A percentile compares a stretch with the other conserved stretches of the same genome.
Conservation (phyloP, 2,113 vertebrate genomes). For the Paramisgurnus dabryanus region DNA sequence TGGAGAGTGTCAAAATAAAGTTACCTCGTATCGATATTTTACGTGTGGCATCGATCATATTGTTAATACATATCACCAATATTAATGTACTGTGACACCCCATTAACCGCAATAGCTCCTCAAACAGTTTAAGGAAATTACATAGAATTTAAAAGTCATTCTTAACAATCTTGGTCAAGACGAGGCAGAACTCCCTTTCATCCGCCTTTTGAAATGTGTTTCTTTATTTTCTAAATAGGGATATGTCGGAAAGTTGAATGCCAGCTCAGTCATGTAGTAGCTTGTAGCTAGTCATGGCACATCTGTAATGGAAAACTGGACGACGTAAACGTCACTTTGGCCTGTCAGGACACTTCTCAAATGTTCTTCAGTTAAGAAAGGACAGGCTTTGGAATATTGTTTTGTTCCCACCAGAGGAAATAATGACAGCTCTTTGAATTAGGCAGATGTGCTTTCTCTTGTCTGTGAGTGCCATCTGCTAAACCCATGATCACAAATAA, state of each 20-base stretch:
- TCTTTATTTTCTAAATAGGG: not conserved
- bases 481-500: constrained; percentile 29
- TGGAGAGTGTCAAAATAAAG: too few relatives aligned
- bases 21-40: too few relatives aligned
- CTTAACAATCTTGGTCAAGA: not conserved
- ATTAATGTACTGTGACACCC: too few relatives aligned
- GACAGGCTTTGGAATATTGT: constrained; percentile 38
- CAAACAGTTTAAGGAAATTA: too few relatives aligned
- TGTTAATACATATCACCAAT: too few relatives aligned
- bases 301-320: constrained; percentile 35
- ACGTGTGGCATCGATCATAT: too few relatives aligned
- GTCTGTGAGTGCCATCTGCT: constrained; percentile 39
- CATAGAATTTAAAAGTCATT: too few relatives aligned
- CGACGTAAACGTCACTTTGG: constrained; percentile 1
- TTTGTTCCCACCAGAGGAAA: constrained; percentile 60
- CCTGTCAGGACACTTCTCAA: constrained; percentile 45
- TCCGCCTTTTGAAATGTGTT: not conserved
- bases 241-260: not conserved
- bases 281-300: constrained; percentile 10
- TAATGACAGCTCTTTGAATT: constrained; percentile 65
- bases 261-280: constrained; percentile 18
- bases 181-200: constrained; percentile 1
- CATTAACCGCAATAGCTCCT: too few relatives aligned
- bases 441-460: constrained; percentile 65
- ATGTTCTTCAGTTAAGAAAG: constrained; percentile 1